Evolutionary conservation across 2,888 invertebrate genomes (phyloP), one percentile per base, ranked within the genome.

Genomic region (Glyphotaelius pellucidus): DNA sequence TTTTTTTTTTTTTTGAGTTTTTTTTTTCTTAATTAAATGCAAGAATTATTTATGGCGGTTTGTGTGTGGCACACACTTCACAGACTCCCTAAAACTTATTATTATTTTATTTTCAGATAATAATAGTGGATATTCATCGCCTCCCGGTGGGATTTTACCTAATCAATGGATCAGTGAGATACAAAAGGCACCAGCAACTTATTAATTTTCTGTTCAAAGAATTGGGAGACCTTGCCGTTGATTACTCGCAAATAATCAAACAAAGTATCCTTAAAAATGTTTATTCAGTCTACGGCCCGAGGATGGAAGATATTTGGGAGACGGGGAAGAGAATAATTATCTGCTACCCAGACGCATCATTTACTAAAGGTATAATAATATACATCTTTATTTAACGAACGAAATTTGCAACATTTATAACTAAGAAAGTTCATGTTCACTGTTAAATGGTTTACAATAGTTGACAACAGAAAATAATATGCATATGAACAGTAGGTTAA

Each of bases 71-170:
- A 67, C 25, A 67, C 67, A 25, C n/a, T n/a, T 2, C 25, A 67
- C n/a, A 25, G 25, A 9, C 25, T n/a, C 25, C 5, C 9, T 67
- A n/a, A 25, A 67, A 25, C 7, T 67, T 67, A 25, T 25, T 7
- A 67, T 25, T 25, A 9, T 67, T 15, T 79, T 31, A 31, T 89
- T 93, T 93, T 30, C 94, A 96, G 96, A 95, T 98, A 79, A 96
- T 98, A n/a, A 97, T 98, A 93, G 95, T 98, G 86, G 98, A 98
- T 94, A 98, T 98, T 85, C 98, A 98, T 94, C 97, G 98, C 92
- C 98, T 98, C 95, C 98, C 98, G 0, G 95, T 97, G n/a, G 97
- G 97, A 7, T 97, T 97, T 93, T 96, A 96, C 93, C 94, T 95
- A 38, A 94, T 94, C 1, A 91, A 93, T 83, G 93, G 93, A 15